Base-by-base conservation (phyloP, 2,888 invertebrate genomes). In the Argyresthia albistria region DNA sequence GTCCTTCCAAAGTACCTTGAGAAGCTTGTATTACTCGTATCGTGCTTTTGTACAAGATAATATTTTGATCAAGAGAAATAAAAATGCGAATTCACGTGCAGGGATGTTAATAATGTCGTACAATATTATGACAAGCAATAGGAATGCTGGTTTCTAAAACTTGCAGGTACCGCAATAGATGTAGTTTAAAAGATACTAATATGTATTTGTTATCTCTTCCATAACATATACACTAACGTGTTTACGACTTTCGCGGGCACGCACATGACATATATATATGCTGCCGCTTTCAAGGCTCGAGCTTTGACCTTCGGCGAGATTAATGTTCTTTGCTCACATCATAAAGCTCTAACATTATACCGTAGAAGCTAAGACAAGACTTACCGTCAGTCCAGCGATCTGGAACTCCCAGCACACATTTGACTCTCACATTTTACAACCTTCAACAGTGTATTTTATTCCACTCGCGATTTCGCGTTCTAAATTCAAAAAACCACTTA, bases 371-470 rank as follows among this genome's bases (percentile, higher is more conserved):
- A 25, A 25, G 25, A 25, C 25, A 4, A 25, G n/a, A 39, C 39
- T 39, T n/a, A 39, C 39, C 39, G 39, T 73, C 68, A 67, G 57
- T 66, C 74, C 80, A 76, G 78, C 80, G 69, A 75, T 80, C 78
- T 62, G 65, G 66, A 64, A 64, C 66, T 69, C 68, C 68, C 68
- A 69, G 64, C 63, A 63, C 63, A 61, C 62, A 62, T 64, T 57
- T 71, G 72, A 66, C 63, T 61, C 65, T 75, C 76, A 78, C 74
- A 76, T 71, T 64, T 67, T 75, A 78, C 75, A 66, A 68, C 58
- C 62, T 14, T 14, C 15, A 64, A 61, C 63, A 59, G 58, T 62
- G 67, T 62, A 61, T 63, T 60, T 59, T 53, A 59, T 65, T 63
- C 46, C 57, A 61, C 63, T 55, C 62, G 56, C 59, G 56, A 50